A percentile compares a stretch with the other conserved stretches of the same genome.
phyloP scores from a whole-genome alignment of 2,797 vertebrate genomes.

The Takifugu ocellatus region DNA sequence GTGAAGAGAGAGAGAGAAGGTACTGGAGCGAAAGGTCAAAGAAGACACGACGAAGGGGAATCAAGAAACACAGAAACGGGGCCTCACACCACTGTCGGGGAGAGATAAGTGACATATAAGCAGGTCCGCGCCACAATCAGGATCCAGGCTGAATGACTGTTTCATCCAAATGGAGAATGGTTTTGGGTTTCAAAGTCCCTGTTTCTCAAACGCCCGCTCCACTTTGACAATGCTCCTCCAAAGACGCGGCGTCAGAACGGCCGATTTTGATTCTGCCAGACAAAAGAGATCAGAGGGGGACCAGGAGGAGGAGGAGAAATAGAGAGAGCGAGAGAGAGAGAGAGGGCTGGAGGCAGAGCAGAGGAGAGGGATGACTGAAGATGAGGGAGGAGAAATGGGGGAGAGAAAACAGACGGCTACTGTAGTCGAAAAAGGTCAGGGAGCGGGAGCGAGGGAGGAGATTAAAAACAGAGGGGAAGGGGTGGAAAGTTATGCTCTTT shows the following conservation, averaged over 20 bases:
- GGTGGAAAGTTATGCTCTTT: constrained; percentile 43
- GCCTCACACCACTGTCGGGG: constrained; percentile 1
- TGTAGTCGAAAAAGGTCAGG: constrained; percentile 60
- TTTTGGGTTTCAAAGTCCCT: constrained; percentile 8
- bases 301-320: neutral
- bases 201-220: constrained; percentile 3
- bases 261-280: constrained; percentile 44
- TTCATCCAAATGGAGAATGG: too few species aligned
- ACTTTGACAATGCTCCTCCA: constrained; percentile 18
- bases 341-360: constrained; percentile 9
- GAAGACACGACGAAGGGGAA: constrained; percentile 30
- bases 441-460: constrained; percentile 37
- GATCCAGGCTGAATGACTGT: too few species aligned
- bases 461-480: constrained; percentile 47
- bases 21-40: constrained; percentile 48
- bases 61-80: constrained; percentile 7
- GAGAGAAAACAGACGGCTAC: constrained; percentile 42
- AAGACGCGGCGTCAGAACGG: constrained; percentile 25
- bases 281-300: constrained; percentile 13
- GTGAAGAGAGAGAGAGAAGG: constrained; percentile 14
- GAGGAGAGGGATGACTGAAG: constrained; percentile 17
- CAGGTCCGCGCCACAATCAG: constrained; percentile 2
- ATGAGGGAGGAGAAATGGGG: constrained; percentile 10
- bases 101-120: constrained; percentile 2
- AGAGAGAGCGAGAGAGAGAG: constrained; percentile 7